A percentile compares a stretch with the other conserved stretches of the same genome.
Conservation (phyloP, 2,113 vertebrate species). For the Anser brachyrhynchus region DNA sequence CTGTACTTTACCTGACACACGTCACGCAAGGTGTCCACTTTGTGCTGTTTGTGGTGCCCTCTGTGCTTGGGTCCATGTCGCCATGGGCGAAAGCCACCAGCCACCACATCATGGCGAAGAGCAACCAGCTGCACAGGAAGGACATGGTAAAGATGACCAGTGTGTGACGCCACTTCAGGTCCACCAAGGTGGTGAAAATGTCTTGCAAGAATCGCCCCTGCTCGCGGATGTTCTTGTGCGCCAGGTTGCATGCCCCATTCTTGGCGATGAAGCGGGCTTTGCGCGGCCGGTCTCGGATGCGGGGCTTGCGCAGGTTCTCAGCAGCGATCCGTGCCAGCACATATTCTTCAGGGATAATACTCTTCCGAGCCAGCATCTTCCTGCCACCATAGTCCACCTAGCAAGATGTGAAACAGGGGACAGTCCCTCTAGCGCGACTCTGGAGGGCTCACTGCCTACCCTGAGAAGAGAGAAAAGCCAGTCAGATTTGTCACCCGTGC, state of each 20-base stretch:
- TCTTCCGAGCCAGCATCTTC: constrained; percentile 93
- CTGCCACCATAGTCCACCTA: constrained; percentile 70
- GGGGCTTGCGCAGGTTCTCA: constrained; percentile 90
- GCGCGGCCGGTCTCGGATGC: constrained; percentile 89
- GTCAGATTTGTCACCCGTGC: background rate
- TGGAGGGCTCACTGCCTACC: background rate
- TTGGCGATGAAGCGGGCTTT: constrained; percentile 98
- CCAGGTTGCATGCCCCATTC: constrained; percentile 96
- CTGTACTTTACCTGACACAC: constrained; percentile 84
- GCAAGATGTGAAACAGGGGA: background rate
- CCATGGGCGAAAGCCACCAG: constrained; percentile 95
- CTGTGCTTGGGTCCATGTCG: constrained; percentile 84
- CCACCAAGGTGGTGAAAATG: constrained; percentile 97
- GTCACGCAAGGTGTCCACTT: constrained; percentile 86
- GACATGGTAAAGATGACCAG: constrained; percentile 98
- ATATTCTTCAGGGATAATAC: constrained; percentile 98
- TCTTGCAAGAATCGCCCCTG: constrained; percentile 97
- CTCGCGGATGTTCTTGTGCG: constrained; percentile 98
- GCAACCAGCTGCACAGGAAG: constrained; percentile 97
- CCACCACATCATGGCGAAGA: constrained; percentile 99
- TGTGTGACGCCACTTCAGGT: constrained; percentile 97
- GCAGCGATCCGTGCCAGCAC: constrained; percentile 90
- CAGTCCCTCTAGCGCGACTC: background rate
- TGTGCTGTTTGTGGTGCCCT: constrained; percentile 10
- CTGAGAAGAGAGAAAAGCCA: constrained; percentile 10